Evolutionary conservation across 1,140 invertebrate species (phyloP).

Genomic region (Magallana gigas): DNA sequence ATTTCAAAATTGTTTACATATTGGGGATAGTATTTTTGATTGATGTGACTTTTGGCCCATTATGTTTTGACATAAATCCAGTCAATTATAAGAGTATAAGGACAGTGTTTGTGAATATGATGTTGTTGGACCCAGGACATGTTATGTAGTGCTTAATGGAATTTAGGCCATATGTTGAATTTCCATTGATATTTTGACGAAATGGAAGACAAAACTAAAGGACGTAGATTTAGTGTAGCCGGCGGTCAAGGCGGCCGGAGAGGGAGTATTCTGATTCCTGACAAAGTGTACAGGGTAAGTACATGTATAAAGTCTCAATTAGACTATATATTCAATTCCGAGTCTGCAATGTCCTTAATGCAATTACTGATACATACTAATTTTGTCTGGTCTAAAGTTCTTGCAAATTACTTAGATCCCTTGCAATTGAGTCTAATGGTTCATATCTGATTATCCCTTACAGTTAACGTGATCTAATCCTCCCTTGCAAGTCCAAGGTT

Average conservation of each 20-base stretch:
- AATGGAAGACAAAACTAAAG: conserved; percentile 18
- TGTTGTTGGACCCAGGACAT: not conserved
- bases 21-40: conserved; percentile 11
- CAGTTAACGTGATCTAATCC: too few species aligned
- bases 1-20: conserved; percentile 6
- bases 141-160: not conserved
- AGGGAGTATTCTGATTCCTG: conserved; percentile 4
- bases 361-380: too few species aligned
- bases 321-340: too few species aligned
- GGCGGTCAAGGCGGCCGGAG: not conserved
- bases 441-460: too few species aligned
- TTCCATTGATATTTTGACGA: not conserved
- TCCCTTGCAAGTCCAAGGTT: too few species aligned
- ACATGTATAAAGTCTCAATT: too few species aligned
- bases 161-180: not conserved
- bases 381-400: too few species aligned
- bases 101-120: not conserved
- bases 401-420: too few species aligned
- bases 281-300: conserved; percentile 25
- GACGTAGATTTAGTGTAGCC: not conserved
- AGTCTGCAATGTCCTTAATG: too few species aligned
- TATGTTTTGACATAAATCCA: conserved; percentile 11
- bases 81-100: not conserved
- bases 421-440: too few species aligned
- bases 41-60: conserved; percentile 19